Evolutionary conservation across 2,113 vertebrate species (phyloP).

Genomic region (Amazona guildingii): DNA sequence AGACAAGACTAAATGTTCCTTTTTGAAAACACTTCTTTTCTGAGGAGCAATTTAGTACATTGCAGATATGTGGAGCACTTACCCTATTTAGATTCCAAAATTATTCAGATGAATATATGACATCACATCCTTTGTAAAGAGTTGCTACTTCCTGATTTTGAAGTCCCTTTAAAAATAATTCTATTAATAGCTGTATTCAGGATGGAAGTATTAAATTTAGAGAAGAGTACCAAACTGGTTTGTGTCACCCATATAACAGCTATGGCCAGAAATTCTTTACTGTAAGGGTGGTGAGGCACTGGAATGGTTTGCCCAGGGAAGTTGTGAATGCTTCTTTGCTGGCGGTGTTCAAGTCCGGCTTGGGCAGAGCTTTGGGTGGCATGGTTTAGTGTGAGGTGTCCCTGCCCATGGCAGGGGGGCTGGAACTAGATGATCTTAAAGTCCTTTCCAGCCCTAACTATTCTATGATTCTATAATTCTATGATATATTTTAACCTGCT

Average conservation of each 20-base stretch:
- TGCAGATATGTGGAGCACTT: background rate
- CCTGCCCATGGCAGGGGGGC: too few relatives aligned
- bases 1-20: background rate
- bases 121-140: background rate
- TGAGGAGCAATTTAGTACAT: background rate
- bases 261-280: background rate
- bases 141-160: background rate
- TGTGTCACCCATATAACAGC: background rate
- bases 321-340: too few relatives aligned
- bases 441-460: too few relatives aligned
- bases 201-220: background rate
- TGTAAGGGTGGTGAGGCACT: too few relatives aligned
- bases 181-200: background rate
- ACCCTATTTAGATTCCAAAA: background rate
- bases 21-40: background rate
- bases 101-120: background rate
- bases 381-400: too few relatives aligned
- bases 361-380: too few relatives aligned
- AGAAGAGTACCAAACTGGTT: background rate
- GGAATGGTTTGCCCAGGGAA: too few relatives aligned
- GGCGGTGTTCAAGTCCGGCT: too few relatives aligned
- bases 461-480: too few relatives aligned
- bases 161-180: background rate
- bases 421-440: too few relatives aligned
- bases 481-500: slow-evolving; percentile 14